These are phyloP conservation scores for Azorinus chamasolen DNA, from an alignment of 2,888 invertebrate species.

Conservation along the genomic window DNA sequence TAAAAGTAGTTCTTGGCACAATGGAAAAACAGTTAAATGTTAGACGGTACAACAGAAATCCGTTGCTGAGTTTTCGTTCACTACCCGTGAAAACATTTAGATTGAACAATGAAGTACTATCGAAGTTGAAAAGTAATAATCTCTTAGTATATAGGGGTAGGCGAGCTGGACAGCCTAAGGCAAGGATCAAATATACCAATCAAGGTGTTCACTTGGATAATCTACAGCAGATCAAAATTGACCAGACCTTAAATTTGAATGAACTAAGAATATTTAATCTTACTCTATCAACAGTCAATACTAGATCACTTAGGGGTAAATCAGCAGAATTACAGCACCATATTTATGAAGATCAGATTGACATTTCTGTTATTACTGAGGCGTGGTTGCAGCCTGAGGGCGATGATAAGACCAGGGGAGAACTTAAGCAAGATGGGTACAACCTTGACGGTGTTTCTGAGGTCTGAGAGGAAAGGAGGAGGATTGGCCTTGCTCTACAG, in stretches of 20 bases:
- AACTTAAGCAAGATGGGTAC: conserved; percentile 6
- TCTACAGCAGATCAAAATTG: too few relatives aligned
- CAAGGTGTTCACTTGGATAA: too few relatives aligned
- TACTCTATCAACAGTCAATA: conserved; percentile 1
- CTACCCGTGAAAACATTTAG: too few relatives aligned
- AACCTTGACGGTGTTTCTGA: background rate
- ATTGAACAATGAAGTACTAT: too few relatives aligned
- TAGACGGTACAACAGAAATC: too few relatives aligned
- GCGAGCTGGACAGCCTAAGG: too few relatives aligned
- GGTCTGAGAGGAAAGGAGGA: background rate
- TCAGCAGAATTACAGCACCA: conserved; percentile 4
- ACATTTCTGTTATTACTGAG: conserved; percentile 13
- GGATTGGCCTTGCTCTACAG: conserved; percentile 2
- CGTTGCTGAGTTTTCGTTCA: too few relatives aligned
- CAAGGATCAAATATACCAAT: too few relatives aligned
- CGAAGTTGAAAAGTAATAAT: too few relatives aligned
- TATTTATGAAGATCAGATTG: conserved; percentile 9
- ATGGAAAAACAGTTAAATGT: too few relatives aligned
- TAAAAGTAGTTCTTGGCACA: too few relatives aligned
- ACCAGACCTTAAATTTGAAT: background rate
- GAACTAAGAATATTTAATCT: conserved; percentile 1
- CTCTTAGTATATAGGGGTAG: too few relatives aligned
- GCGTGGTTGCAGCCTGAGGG: conserved; percentile 9
- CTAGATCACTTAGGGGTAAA: conserved; percentile 2
- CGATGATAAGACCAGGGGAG: conserved; percentile 9